Percentiles rank a stretch among this genome's conserved stretches.
These are phyloP conservation scores for Lasioglossum morio DNA, from an alignment of 2,888 invertebrate species.

Conservation along the genomic window DNA sequence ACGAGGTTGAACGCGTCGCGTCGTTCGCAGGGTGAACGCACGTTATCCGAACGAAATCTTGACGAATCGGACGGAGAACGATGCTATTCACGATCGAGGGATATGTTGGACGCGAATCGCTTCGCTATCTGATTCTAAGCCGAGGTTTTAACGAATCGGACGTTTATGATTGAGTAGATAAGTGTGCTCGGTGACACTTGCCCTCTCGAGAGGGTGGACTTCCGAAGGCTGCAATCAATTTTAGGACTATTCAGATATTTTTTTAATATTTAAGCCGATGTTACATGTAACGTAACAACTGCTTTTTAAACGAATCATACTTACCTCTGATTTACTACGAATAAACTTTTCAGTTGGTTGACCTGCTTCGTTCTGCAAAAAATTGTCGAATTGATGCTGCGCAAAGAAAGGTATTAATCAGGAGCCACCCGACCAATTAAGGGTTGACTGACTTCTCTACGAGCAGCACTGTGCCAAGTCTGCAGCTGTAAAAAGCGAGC, in stretches of 20 bases:
- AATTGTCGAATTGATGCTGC: not conserved
- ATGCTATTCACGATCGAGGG: not conserved
- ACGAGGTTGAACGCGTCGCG: constrained; percentile 28
- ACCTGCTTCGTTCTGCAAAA: too few species aligned
- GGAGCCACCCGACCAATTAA: not conserved
- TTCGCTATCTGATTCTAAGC: not conserved
- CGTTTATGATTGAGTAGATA: not conserved
- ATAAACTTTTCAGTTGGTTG: too few species aligned
- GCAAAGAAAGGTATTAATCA: not conserved
- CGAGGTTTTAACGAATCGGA: not conserved
- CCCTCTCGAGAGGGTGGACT: too few species aligned
- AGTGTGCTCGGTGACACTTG: not conserved
- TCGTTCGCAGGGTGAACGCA: constrained; percentile 31
- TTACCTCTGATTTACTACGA: too few species aligned
- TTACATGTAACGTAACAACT: too few species aligned
- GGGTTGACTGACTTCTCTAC: not conserved
- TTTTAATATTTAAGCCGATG: too few species aligned
- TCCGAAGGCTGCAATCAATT: not conserved
- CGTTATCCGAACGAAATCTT: constrained; percentile 44
- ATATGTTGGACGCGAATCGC: not conserved
- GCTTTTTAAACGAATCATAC: too few species aligned
- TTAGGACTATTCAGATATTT: not conserved
- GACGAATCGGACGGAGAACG: not conserved
- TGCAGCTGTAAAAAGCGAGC: not conserved
- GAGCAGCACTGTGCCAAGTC: not conserved